Evolutionary conservation across 2,113 vertebrate genomes (phyloP).

Genomic region (Himantopus leucocephalus): DNA sequence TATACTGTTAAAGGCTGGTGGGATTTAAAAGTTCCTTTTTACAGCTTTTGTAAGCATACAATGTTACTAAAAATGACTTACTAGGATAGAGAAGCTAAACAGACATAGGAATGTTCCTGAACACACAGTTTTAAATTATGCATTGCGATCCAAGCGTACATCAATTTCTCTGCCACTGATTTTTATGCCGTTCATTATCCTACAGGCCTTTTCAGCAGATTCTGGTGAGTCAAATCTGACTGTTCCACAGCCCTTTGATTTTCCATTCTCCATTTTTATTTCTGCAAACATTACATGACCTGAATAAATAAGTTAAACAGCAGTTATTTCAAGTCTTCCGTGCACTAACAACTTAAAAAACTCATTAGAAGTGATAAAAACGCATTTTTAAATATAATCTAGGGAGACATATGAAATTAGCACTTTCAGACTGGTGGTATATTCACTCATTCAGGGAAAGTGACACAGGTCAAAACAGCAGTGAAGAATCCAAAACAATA

Average conservation of each 20-base stretch:
- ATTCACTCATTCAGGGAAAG: neutral
- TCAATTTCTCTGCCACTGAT: constrained; percentile 98
- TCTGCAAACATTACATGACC: constrained; percentile 98
- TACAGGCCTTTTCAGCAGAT: constrained; percentile 95
- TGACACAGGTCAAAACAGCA: neutral
- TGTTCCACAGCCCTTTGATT: constrained; percentile 97
- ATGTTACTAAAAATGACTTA: constrained; percentile 85
- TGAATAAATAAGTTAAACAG: constrained; percentile 72
- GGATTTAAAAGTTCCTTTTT: constrained; percentile 81
- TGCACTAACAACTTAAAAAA: constrained; percentile 15
- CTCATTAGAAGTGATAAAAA: neutral
- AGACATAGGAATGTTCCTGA: constrained; percentile 81
- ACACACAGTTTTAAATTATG: constrained; percentile 79
- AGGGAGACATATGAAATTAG: neutral
- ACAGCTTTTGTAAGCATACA: constrained; percentile 77
- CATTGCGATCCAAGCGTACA: constrained; percentile 94
- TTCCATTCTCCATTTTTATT: constrained; percentile 99
- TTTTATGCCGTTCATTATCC: constrained; percentile 98
- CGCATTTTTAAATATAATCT: neutral
- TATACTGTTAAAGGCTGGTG: constrained; percentile 83
- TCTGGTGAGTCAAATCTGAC: constrained; percentile 94
- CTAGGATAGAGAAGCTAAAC: constrained; percentile 91
- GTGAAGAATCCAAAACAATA: neutral
- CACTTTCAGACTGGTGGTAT: neutral
- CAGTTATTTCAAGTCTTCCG: constrained; percentile 41